phyloP scores from a whole-genome alignment of 2,113 vertebrate genomes.

The Oxygymnocypris stewartii region DNA sequence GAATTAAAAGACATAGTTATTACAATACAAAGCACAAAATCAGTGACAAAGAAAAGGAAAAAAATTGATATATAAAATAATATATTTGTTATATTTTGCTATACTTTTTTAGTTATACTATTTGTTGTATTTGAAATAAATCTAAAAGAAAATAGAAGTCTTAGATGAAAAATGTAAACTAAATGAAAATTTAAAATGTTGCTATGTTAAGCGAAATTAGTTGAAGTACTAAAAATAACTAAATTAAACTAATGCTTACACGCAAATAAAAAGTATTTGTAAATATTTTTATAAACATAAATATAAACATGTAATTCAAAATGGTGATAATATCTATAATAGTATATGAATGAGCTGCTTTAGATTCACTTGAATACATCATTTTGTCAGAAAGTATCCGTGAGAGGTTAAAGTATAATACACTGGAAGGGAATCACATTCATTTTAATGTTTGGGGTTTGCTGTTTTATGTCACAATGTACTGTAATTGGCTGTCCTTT shows the following conservation, averaged over 20 bases:
- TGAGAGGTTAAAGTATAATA: background rate
- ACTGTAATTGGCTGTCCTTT: background rate
- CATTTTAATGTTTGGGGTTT: background rate
- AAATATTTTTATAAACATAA: background rate
- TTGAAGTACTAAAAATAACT: no score
- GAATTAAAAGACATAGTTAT: background rate
- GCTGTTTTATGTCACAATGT: background rate
- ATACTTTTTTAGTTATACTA: no score
- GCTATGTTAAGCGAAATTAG: no score
- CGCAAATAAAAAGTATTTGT: background rate
- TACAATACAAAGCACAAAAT: background rate
- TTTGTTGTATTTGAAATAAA: background rate
- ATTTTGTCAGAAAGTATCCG: background rate
- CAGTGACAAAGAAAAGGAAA: background rate
- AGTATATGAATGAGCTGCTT: background rate
- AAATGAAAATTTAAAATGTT: no score
- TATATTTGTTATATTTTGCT: no score
- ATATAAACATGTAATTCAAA: background rate
- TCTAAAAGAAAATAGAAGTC: background rate
- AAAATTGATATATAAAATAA: background rate
- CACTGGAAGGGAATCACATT: background rate
- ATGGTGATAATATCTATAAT: background rate
- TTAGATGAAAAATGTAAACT: background rate
- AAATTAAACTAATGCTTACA: background rate
- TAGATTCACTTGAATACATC: background rate